Percentiles rank a stretch among this genome's conserved stretches.
phyloP scores from a whole-genome alignment of 23 tunicate genomes.

The Ascidia mentula region DNA sequence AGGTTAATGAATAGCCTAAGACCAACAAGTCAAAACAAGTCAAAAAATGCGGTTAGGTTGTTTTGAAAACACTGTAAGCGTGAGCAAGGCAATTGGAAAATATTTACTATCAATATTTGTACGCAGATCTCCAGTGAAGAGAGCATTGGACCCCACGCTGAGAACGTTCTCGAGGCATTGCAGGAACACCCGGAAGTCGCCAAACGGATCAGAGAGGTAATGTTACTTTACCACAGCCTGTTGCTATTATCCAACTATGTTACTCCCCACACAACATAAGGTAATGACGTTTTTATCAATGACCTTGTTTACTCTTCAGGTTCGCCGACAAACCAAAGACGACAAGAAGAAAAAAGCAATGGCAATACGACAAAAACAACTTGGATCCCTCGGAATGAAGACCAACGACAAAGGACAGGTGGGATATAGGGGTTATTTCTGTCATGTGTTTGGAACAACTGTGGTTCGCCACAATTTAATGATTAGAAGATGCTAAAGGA shows the following conservation, averaged over 20 bases:
- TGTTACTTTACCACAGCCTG: not conserved
- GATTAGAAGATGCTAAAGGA: no score
- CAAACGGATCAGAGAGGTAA: slow-evolving; percentile 56
- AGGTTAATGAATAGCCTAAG: not conserved
- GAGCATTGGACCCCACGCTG: slow-evolving; percentile 78
- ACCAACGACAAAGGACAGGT: slow-evolving; percentile 92
- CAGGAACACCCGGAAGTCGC: slow-evolving; percentile 78
- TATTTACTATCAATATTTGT: not conserved
- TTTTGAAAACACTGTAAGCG: no score
- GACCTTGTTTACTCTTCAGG: slow-evolving; percentile 19
- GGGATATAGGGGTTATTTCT: no score
- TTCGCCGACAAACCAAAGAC: slow-evolving; percentile 64
- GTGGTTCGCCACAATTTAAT: no score
- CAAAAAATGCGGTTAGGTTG: no score
- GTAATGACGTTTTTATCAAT: no score
- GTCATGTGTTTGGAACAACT: no score
- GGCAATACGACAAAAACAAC: slow-evolving; percentile 83
- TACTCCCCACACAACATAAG: not conserved
- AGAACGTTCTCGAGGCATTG: slow-evolving; percentile 85
- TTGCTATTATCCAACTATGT: not conserved
- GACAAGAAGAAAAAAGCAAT: slow-evolving; percentile 91
- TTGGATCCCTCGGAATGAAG: slow-evolving; percentile 87
- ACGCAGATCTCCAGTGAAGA: slow-evolving; percentile 67
- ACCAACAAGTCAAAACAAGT: not conserved
- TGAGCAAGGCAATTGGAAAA: no score